Base-by-base conservation (phyloP, 1,140 invertebrate genomes). In the Ostrea edulis region DNA sequence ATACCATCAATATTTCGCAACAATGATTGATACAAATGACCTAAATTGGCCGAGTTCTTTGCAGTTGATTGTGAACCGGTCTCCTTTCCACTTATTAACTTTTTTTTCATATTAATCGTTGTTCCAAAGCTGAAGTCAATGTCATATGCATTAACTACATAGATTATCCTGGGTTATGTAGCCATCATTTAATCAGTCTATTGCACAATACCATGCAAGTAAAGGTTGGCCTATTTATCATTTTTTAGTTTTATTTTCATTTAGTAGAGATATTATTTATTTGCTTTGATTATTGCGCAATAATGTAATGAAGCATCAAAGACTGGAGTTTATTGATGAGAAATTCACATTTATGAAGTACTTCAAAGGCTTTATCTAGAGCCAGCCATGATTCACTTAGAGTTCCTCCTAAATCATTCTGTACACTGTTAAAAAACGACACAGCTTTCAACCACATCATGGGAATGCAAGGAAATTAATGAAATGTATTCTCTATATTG, bases 231-330 rank as follows among this genome's bases (percentile, higher is more conserved):
- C 35, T 44, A 44, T 44, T 44, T 44, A 44, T 44, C 5, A 44
- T 44, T 44, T 44, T 44, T 44, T 44, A 44, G 1, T 44, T 62
- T 20, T 9, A 25, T 8, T 77, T 77, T 25, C 25, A 25, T 77
- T 12, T 77, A 77, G 29, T 77, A 14, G 22, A 77, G 25, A 77
- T 77, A 35, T 29, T 29, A 77, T 77, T 77, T 14, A 77, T 29
- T 25, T 77, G 68, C 25, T 77, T 29, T 77, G 68, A 77, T 77
- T 14, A 77, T 77, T 77, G 25, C 29, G 29, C 68, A 77, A 35
- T 77, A 77, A 77, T 77, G 68, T 77, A 77, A 77, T 77, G 68
- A 77, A 77, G 29, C 68, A 77, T 77, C 68, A 77, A 77, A 25
- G 25, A 25, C 25, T 29, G 25, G 68, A 14, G 25, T 25, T 77